Evolutionary conservation across 2,888 invertebrate genomes (phyloP), one percentile per base, ranked within the genome.

Genomic region (Lithosia quadra): DNA sequence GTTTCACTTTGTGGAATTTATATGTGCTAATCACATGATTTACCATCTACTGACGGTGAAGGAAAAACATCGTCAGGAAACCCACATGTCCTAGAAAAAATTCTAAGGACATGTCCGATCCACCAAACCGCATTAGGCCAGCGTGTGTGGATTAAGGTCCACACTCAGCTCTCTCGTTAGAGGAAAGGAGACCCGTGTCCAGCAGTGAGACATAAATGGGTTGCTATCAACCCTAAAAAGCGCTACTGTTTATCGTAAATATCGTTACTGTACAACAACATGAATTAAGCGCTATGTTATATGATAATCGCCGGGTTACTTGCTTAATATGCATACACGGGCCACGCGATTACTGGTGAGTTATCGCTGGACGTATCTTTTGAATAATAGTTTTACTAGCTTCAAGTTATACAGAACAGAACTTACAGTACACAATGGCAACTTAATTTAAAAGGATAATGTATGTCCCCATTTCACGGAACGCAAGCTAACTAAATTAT

Each of bases 251-350:
- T n/a, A n/a, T n/a, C n/a, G n/a, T n/a, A n/a, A n/a, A n/a, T n/a
- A 28, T 28, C 2, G 39, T 39, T 60, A 39, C 8, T 39, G 24
- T 39, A 60, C 24, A 60, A n/a, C 28, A 22, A 22, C 24, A 24
- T 22, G 34, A 34, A 11, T 13, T 53, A 34, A n/a, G 55, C 33
- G 61, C 28, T 66, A 66, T 55, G 28, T 66, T 28, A 11, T 22
- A 36, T 9, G 22, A 21, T 61, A 66, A 61, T 61, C 61, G 55
- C 4, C 9, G 8, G 18, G 28, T 21, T 49, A 59, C 59, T 55
- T 55, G 55, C 57, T 68, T 24, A 59, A 68, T 64, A 59, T 60
- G 63, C 64, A 64, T 59, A 28, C 34, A 53, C 28, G n/a, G 33
- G 18, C 34, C 34, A 34, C 28, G 63, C 63, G 36, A 64, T 60